Evolutionary conservation across 2,113 vertebrate genomes (phyloP).

Genomic region (Speoplatyrhinus poulsoni): DNA sequence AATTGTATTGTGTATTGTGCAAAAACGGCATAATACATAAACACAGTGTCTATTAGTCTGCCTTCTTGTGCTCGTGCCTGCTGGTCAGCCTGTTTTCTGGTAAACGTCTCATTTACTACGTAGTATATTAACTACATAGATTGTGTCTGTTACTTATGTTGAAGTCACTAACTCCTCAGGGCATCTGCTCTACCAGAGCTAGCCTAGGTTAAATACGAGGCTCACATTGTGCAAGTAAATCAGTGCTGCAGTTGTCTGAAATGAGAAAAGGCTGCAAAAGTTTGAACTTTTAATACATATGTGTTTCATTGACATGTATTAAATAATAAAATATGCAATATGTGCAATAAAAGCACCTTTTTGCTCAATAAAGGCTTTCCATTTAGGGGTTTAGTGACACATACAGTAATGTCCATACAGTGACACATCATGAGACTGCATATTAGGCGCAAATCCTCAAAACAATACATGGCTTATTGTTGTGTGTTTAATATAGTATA

Average conservation of each 20-base stretch:
- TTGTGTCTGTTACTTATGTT: neutral
- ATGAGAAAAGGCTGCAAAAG: neutral
- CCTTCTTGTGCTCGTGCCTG: too few relatives aligned
- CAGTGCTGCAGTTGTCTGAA: neutral
- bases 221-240: neutral
- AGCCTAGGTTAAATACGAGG: neutral
- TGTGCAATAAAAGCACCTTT: neutral
- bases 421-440: too few relatives aligned
- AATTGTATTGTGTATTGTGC: conserved; percentile 28
- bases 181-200: neutral
- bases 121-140: neutral
- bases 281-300: neutral
- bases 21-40: conserved; percentile 1
- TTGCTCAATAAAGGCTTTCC: too few relatives aligned
- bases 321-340: too few relatives aligned
- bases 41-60: too few relatives aligned
- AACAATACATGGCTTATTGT: neutral
- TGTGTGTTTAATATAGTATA: too few relatives aligned
- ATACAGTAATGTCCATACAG: too few relatives aligned
- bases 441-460: neutral
- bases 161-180: neutral
- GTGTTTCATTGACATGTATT: neutral
- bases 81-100: too few relatives aligned
- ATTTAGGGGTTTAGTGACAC: neutral
- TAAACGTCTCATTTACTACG: too few relatives aligned